A percentile compares a stretch with the other conserved stretches of the same genome.
phyloP scores from a whole-genome alignment of 1,140 invertebrate species.

The Lysiphlebus fabarum region DNA sequence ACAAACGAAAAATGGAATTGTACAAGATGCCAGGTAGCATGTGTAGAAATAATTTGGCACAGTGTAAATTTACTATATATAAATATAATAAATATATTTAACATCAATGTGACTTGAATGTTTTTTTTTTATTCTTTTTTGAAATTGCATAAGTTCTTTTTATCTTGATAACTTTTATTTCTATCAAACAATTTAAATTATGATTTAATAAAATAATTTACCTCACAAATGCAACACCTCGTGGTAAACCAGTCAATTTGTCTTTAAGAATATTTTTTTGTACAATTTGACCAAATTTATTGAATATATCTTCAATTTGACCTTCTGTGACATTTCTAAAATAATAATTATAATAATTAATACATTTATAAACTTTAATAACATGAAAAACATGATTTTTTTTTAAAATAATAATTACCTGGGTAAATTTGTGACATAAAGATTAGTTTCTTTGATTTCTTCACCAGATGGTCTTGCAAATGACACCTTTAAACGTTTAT shows the following conservation, averaged over 20 bases:
- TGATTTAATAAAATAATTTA: slow-evolving; percentile 47
- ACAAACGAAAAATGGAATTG: slow-evolving; percentile 35
- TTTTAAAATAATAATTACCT: slow-evolving; percentile 54
- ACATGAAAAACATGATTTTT: slow-evolving; percentile 17
- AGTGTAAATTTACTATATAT: slow-evolving; percentile 33
- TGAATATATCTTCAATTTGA: slow-evolving; percentile 80
- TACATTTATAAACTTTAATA: slow-evolving; percentile 18
- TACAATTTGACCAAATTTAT: slow-evolving; percentile 82
- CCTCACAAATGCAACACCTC: slow-evolving; percentile 91
- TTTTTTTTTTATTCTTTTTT: too few relatives aligned
- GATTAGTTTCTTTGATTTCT: slow-evolving; percentile 91
- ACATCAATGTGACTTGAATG: too few relatives aligned
- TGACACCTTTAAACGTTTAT: slow-evolving; percentile 74
- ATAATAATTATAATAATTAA: slow-evolving; percentile 55
- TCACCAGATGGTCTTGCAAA: slow-evolving; percentile 88
- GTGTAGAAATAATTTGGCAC: slow-evolving; percentile 44
- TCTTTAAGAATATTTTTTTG: slow-evolving; percentile 87
- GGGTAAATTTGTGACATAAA: slow-evolving; percentile 91
- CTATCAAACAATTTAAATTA: background rate
- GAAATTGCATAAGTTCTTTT: slow-evolving; percentile 12
- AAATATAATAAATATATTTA: background rate
- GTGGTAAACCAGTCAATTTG: slow-evolving; percentile 78
- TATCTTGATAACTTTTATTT: slow-evolving; percentile 13
- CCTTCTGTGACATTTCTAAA: slow-evolving; percentile 71
- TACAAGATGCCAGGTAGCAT: slow-evolving; percentile 31